Percentiles rank a stretch among this genome's conserved stretches.
Evolutionary conservation across 2,797 vertebrate genomes (phyloP).

Genomic region (Hippocampus kuda): DNA sequence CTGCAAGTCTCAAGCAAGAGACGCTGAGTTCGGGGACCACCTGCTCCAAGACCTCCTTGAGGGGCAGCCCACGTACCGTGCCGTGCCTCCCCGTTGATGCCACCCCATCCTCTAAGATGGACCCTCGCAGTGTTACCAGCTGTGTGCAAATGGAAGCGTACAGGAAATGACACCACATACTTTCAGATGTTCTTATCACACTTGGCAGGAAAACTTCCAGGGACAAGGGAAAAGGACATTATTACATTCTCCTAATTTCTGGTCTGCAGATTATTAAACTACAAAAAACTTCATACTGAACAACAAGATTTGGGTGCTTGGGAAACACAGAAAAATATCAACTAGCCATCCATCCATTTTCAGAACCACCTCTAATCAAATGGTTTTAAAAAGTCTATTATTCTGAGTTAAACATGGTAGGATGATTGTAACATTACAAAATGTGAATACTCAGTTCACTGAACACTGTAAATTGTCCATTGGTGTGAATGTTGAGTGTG

Average conservation of each 20-base stretch:
- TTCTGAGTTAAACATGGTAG: no score
- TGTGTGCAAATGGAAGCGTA: conserved; percentile 33
- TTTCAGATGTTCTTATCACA: not conserved
- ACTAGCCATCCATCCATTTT: no score
- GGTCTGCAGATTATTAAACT: not conserved
- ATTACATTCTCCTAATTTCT: not conserved
- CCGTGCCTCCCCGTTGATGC: conserved; percentile 75
- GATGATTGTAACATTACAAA: no score
- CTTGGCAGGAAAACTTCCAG: not conserved
- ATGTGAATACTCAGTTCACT: no score
- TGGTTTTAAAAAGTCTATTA: no score
- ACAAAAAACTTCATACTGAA: not conserved
- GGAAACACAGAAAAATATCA: not conserved
- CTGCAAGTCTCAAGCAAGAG: conserved; percentile 77
- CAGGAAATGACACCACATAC: not conserved
- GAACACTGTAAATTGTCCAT: no score
- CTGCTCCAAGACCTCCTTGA: conserved; percentile 81
- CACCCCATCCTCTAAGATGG: conserved; percentile 79
- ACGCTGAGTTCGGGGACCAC: conserved; percentile 79
- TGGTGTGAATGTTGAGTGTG: no score
- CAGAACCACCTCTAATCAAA: no score
- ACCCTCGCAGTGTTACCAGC: conserved; percentile 83
- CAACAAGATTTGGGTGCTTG: not conserved
- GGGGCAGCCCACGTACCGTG: conserved; percentile 74
- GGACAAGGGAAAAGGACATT: not conserved